Conservation (phyloP, 2,888 invertebrate genomes). For the Eutolmus rufibarbis region DNA sequence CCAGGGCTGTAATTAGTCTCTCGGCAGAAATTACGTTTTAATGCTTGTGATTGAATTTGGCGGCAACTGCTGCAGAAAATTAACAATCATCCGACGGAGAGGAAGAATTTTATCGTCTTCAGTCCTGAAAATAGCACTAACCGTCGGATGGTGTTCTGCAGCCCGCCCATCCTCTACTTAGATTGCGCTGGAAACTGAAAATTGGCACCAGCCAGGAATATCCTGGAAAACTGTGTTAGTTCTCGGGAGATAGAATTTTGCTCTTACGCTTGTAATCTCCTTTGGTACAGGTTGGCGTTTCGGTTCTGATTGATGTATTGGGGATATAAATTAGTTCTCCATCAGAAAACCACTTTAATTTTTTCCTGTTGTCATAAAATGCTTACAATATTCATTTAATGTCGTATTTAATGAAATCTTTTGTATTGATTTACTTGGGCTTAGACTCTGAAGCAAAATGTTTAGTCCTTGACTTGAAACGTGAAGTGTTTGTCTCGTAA, state of each 20-base stretch:
- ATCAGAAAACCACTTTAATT: neutral
- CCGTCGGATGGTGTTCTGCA: neutral
- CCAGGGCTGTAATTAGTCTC: neutral
- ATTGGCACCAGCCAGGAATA: neutral
- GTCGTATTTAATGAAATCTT: neutral
- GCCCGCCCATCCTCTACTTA: neutral
- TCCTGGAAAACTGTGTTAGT: neutral
- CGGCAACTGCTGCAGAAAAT: slow-evolving; percentile 26
- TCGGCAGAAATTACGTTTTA: slow-evolving; percentile 16
- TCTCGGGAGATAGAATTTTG: neutral
- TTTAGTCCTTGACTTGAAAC: too few relatives aligned
- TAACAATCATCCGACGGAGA: slow-evolving; percentile 7
- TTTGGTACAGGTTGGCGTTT: neutral
- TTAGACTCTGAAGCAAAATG: neutral
- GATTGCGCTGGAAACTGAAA: neutral
- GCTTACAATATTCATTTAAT: neutral
- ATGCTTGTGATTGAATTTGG: slow-evolving; percentile 23
- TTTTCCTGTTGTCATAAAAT: neutral
- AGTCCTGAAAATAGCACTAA: neutral
- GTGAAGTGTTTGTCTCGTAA: too few relatives aligned
- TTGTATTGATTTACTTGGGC: neutral
- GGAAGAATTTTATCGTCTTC: neutral
- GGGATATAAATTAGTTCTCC: neutral
- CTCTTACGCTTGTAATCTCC: neutral
- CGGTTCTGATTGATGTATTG: neutral